Evolutionary conservation across 2,113 vertebrate genomes (phyloP).

Genomic region (Clarias magur): DNA sequence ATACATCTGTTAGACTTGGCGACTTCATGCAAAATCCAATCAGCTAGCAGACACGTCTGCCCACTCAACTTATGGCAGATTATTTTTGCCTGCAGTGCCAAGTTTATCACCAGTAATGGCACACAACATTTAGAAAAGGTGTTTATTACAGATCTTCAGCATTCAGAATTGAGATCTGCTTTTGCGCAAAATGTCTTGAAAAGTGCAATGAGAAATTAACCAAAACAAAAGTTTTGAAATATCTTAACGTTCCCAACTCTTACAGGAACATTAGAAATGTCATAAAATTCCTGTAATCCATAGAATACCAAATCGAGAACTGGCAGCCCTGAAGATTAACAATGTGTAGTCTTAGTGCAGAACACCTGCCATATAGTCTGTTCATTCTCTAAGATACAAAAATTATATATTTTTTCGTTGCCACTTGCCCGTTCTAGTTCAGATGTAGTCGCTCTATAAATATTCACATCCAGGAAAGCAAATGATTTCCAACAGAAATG

Average conservation of each 20-base stretch:
- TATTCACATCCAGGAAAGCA: not conserved
- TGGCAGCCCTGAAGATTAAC: not conserved
- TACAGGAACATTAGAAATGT: slow-evolving; percentile 3
- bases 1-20: slow-evolving; percentile 29
- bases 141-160: slow-evolving; percentile 42
- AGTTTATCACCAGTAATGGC: slow-evolving; percentile 21
- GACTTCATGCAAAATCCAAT: not conserved
- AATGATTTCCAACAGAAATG: not conserved
- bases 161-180: slow-evolving; percentile 6
- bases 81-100: not conserved
- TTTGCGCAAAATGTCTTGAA: not conserved
- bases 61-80: slow-evolving; percentile 20
- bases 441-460: not conserved
- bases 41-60: not conserved
- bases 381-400: not conserved
- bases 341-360: not conserved
- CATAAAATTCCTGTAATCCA: not conserved
- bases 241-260: not conserved
- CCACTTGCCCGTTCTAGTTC: not conserved
- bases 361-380: not conserved
- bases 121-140: not conserved
- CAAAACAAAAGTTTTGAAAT: not conserved
- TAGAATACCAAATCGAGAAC: not conserved
- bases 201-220: not conserved
- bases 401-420: too few species aligned